Conservation (phyloP, 1,140 invertebrate genomes). For the Cydia strobilella region DNA sequence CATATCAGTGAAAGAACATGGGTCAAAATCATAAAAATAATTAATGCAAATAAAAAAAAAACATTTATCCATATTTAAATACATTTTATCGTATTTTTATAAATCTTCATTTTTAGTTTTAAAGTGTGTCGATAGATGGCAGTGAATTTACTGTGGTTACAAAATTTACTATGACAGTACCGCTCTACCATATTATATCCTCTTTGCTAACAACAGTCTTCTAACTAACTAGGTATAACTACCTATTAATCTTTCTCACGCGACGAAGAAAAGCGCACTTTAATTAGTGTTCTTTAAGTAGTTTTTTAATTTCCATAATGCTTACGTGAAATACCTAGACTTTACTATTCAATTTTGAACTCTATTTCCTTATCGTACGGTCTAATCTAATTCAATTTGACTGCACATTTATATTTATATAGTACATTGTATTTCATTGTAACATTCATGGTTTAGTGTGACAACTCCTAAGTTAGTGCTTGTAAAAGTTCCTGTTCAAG, state of each 20-base stretch:
- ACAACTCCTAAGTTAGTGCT: background rate
- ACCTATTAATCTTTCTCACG: background rate
- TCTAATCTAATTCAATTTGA: background rate
- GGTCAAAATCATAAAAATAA: too few species aligned
- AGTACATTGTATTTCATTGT: background rate
- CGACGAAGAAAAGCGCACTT: background rate
- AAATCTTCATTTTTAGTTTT: too few species aligned
- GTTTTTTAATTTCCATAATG: background rate
- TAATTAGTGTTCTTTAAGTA: background rate
- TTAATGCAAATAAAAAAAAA: too few species aligned
- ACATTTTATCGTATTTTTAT: too few species aligned
- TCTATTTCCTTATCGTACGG: background rate
- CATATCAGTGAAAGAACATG: too few species aligned
- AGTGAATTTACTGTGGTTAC: too few species aligned
- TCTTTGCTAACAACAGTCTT: background rate
- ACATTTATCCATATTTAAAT: too few species aligned
- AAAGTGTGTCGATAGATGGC: too few species aligned
- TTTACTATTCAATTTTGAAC: background rate
- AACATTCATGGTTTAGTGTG: background rate
- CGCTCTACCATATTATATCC: too few species aligned
- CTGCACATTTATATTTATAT: background rate
- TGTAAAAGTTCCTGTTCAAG: background rate
- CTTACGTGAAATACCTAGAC: background rate
- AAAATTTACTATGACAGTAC: too few species aligned
- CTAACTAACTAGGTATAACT: background rate